phyloP scores from a whole-genome alignment of 2,888 invertebrate genomes.

The Anticlea derivata region DNA sequence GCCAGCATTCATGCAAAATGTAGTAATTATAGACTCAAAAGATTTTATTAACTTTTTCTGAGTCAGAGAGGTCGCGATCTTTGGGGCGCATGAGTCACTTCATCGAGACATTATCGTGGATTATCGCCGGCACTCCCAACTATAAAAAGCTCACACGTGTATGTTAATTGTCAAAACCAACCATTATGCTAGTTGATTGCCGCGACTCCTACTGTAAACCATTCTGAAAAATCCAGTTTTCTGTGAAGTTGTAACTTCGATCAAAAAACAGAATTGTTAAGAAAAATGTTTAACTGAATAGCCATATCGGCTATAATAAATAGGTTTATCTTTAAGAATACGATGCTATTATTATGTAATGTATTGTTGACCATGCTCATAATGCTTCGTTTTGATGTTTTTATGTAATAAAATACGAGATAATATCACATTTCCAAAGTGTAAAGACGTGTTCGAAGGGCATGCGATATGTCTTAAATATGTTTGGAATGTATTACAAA shows the following conservation, averaged over 20 bases:
- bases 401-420: background rate
- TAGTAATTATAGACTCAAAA: background rate
- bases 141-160: conserved; percentile 21
- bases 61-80: conserved; percentile 31
- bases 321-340: background rate
- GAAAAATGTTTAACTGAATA: conserved; percentile 4
- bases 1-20: background rate
- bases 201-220: conserved; percentile 6
- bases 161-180: conserved; percentile 25
- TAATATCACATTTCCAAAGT: too few species aligned
- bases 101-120: conserved; percentile 19
- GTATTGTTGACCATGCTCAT: conserved; percentile 6
- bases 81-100: conserved; percentile 23
- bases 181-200: conserved; percentile 8
- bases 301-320: background rate
- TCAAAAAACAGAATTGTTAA: too few species aligned
- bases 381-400: conserved; percentile 1
- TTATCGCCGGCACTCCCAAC: conserved; percentile 29
- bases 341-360: conserved; percentile 5
- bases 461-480: too few species aligned
- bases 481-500: too few species aligned
- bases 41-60: conserved; percentile 24
- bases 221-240: background rate
- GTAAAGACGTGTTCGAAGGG: too few species aligned
- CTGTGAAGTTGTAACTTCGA: background rate